Percentiles rank a stretch among this genome's conserved stretches.
Conservation (phyloP, 2,797 vertebrate species). For the Sylvilagus floridanus region DNA sequence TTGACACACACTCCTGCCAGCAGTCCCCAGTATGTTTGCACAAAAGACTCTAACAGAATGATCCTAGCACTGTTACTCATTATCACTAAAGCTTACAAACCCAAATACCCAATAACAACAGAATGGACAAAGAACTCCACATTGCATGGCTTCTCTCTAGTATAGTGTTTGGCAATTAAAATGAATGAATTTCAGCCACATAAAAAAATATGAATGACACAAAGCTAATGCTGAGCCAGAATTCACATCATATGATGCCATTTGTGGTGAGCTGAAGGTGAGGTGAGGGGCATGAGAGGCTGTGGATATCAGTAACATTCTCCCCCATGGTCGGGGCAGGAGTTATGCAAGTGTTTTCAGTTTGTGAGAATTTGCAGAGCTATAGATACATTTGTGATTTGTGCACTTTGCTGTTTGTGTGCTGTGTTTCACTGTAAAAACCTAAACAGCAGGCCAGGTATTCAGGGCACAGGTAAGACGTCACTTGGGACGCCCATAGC, state of each 20-base stretch:
- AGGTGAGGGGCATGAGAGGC: rapidly evolving
- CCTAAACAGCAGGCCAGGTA: too few relatives aligned
- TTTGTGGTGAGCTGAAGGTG: not conserved
- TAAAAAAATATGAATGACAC: not conserved
- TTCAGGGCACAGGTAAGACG: too few relatives aligned
- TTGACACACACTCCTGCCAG: too few relatives aligned
- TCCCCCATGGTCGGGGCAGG: not conserved
- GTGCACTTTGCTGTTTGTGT: too few relatives aligned
- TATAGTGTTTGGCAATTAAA: not conserved
- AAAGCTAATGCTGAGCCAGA: not conserved
- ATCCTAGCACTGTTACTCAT: not conserved
- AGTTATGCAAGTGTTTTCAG: not conserved
- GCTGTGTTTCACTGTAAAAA: too few relatives aligned
- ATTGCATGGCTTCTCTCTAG: not conserved
- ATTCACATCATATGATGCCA: not conserved
- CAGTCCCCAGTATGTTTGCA: not conserved
- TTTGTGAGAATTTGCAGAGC: not conserved
- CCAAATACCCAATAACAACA: not conserved
- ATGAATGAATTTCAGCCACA: constrained; percentile 18
- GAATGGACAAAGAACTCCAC: not conserved
- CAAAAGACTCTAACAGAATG: not conserved
- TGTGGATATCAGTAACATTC: not conserved
- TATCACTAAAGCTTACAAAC: not conserved
- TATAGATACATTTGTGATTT: not conserved
- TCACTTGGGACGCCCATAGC: too few relatives aligned